Conservation (phyloP, 2,888 invertebrate species). For the Resseliella maxima region DNA sequence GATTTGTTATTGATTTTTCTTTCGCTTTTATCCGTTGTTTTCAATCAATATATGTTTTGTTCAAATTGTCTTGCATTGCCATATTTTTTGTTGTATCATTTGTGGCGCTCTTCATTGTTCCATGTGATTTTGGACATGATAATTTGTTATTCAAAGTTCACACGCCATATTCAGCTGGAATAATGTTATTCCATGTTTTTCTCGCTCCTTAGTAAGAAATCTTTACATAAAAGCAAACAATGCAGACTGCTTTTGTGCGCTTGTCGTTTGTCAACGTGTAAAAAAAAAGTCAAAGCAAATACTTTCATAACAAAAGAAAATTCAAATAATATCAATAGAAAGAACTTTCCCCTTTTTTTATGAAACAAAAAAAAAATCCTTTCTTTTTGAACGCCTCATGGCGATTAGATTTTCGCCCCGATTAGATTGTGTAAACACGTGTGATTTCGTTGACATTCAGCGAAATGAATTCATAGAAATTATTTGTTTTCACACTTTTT, state of each 20-base stretch:
- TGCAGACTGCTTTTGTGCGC: neutral
- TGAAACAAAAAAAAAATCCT: neutral
- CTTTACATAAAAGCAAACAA: neutral
- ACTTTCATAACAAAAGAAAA: neutral
- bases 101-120: slow-evolving; percentile 33
- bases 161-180: slow-evolving; percentile 38
- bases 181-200: neutral
- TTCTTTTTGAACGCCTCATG: neutral
- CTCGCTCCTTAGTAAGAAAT: neutral
- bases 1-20: slow-evolving; percentile 27
- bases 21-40: neutral
- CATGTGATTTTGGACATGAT: neutral
- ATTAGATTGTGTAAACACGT: neutral
- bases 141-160: slow-evolving; percentile 31
- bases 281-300: neutral
- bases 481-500: neutral
- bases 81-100: slow-evolving; percentile 18
- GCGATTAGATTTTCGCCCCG: neutral
- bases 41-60: neutral
- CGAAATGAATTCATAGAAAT: neutral
- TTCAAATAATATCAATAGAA: neutral
- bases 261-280: slow-evolving; percentile 42
- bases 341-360: neutral
- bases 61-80: too few species aligned
- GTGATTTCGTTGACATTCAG: slow-evolving; percentile 18